phyloP scores from a whole-genome alignment of 2,113 vertebrate genomes.

The Piprites chloris region DNA sequence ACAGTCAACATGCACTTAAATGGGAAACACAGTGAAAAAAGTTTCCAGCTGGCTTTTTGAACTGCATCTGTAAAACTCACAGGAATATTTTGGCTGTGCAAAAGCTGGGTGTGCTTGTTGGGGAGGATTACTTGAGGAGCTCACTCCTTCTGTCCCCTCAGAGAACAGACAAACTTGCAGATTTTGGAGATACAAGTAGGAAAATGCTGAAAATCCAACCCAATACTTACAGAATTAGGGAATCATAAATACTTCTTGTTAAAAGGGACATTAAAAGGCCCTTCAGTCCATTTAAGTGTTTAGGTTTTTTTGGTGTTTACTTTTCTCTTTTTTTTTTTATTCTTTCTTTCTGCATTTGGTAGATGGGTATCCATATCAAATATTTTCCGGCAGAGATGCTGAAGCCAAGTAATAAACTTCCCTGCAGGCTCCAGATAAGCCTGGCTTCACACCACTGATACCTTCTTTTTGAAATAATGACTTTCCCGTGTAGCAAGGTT shows the following conservation, averaged over 20 bases:
- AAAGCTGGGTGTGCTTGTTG: neutral
- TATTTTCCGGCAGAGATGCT: neutral
- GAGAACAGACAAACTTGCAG: neutral
- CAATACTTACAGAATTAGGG: neutral
- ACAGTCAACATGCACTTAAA: neutral
- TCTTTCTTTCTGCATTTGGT: neutral
- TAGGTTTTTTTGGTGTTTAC: neutral
- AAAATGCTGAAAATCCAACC: neutral
- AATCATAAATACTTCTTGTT: neutral
- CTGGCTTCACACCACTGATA: neutral
- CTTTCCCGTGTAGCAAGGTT: neutral
- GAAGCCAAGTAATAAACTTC: neutral
- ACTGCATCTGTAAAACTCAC: neutral
- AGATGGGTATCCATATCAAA: neutral
- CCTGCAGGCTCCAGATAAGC: neutral
- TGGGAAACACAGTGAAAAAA: neutral
- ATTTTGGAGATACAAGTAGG: neutral
- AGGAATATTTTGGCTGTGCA: neutral
- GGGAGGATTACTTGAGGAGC: neutral
- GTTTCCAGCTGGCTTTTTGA: neutral
- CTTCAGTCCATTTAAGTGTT: neutral
- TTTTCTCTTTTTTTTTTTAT: neutral
- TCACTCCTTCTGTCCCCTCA: neutral
- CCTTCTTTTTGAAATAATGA: neutral
- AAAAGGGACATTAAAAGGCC: neutral